Evolutionary conservation across 2,113 vertebrate species (phyloP).

Genomic region (Acanthisitta chloris): DNA sequence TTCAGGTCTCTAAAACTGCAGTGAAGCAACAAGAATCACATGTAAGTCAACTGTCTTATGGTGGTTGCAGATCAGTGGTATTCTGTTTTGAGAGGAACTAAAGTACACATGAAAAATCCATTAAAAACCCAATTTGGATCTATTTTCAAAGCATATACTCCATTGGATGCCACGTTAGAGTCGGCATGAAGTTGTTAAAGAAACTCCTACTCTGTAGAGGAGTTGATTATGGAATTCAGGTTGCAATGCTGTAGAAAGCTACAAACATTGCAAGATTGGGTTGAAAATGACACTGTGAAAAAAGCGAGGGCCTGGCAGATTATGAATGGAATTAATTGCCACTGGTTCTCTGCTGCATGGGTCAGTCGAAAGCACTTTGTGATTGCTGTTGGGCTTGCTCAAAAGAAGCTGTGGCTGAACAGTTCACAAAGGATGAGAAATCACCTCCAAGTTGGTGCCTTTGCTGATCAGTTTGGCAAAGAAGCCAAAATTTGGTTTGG

Average conservation of each 20-base stretch:
- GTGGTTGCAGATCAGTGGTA: background rate
- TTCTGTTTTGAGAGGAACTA: background rate
- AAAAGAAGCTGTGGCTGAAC: background rate
- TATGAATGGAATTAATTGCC: background rate
- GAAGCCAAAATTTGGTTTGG: background rate
- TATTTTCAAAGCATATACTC: background rate
- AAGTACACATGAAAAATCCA: background rate
- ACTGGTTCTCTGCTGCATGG: background rate
- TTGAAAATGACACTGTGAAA: background rate
- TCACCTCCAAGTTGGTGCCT: background rate
- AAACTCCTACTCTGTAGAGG: background rate
- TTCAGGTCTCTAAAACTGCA: background rate
- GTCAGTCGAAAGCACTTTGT: background rate
- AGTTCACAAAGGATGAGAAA: background rate
- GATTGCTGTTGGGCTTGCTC: background rate
- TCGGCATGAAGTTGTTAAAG: background rate
- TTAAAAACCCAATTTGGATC: background rate
- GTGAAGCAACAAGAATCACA: background rate
- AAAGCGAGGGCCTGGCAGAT: background rate
- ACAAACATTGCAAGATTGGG: background rate
- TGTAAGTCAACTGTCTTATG: background rate
- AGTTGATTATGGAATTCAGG: background rate
- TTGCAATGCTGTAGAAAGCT: background rate
- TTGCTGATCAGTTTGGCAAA: background rate
- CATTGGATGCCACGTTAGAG: background rate